phyloP scores from a whole-genome alignment of 2,888 invertebrate genomes.

The Metopia argyrocephala region DNA sequence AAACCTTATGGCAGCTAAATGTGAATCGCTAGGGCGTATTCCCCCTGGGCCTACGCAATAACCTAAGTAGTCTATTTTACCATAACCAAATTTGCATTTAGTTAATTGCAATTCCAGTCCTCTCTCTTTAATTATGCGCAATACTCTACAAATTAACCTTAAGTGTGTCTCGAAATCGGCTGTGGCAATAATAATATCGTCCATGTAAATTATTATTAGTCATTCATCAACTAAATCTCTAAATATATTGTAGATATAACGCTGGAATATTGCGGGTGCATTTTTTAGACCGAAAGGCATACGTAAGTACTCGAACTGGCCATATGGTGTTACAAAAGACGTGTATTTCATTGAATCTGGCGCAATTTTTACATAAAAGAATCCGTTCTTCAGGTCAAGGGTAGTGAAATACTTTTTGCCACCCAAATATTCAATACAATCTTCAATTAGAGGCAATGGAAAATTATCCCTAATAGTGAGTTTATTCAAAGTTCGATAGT shows the following conservation, averaged over 20 bases:
- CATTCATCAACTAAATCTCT: constrained; percentile 5
- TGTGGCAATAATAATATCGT: constrained; percentile 11
- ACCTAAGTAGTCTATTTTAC: constrained; percentile 42
- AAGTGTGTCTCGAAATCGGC: neutral
- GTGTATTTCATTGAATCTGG: constrained; percentile 3
- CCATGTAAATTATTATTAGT: neutral
- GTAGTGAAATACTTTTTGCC: neutral
- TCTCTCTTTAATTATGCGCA: constrained; percentile 12
- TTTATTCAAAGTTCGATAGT: constrained; percentile 8
- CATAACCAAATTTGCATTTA: constrained; percentile 12
- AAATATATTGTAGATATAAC: neutral
- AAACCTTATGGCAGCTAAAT: constrained; percentile 36
- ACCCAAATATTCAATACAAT: neutral
- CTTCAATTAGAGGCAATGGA: neutral
- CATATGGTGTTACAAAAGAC: neutral
- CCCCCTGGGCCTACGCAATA: constrained; percentile 37
- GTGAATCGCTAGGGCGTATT: constrained; percentile 35
- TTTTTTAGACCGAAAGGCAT: neutral
- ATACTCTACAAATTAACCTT: constrained; percentile 1
- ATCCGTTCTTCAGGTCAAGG: constrained; percentile 10
- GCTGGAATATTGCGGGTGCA: neutral
- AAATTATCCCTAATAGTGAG: neutral
- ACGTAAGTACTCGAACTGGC: neutral
- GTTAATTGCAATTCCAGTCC: constrained; percentile 9
- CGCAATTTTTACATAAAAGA: constrained; percentile 18